A percentile compares a stretch with the other conserved stretches of the same genome.
Evolutionary conservation across 2,888 invertebrate genomes (phyloP).

Genomic region (Drosophila acutilabella): DNA sequence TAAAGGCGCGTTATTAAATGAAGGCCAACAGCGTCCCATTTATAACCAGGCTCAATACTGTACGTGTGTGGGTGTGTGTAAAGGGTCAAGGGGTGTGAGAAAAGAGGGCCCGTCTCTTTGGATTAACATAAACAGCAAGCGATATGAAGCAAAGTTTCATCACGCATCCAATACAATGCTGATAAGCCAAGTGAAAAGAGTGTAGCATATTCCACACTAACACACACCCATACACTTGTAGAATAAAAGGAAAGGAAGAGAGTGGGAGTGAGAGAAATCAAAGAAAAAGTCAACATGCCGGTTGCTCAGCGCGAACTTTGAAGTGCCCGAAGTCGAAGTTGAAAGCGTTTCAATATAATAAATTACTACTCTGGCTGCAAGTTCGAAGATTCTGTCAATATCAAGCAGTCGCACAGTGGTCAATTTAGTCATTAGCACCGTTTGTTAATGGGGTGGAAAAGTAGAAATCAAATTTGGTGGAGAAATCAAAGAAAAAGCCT

Average conservation of each 20-base stretch:
- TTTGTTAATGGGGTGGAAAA: too few species aligned
- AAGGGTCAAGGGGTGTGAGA: not conserved
- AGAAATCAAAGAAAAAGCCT: not conserved
- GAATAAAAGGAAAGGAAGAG: not conserved
- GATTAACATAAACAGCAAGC: constrained; percentile 21
- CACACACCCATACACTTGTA: not conserved
- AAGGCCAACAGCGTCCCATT: constrained; percentile 54
- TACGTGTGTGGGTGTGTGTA: not conserved
- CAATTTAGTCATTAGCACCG: not conserved
- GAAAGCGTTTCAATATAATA: constrained; percentile 61
- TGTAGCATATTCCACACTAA: constrained; percentile 20
- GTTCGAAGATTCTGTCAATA: constrained; percentile 45
- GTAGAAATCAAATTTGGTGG: not conserved
- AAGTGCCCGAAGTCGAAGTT: constrained; percentile 39
- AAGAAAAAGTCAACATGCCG: constrained; percentile 55
- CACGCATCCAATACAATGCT: constrained; percentile 12
- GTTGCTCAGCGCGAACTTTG: constrained; percentile 42
- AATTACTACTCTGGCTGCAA: constrained; percentile 58
- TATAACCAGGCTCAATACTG: constrained; percentile 45
- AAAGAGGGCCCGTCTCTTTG: constrained; percentile 14
- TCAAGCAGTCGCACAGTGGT: constrained; percentile 28
- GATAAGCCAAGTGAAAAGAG: constrained; percentile 34
- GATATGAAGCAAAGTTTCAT: not conserved
- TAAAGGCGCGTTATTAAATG: constrained; percentile 67
- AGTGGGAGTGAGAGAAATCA: constrained; percentile 1